These are phyloP conservation scores for Brachionus rubens DNA, from an alignment of 1,140 invertebrate genomes.

Conservation along the genomic window DNA sequence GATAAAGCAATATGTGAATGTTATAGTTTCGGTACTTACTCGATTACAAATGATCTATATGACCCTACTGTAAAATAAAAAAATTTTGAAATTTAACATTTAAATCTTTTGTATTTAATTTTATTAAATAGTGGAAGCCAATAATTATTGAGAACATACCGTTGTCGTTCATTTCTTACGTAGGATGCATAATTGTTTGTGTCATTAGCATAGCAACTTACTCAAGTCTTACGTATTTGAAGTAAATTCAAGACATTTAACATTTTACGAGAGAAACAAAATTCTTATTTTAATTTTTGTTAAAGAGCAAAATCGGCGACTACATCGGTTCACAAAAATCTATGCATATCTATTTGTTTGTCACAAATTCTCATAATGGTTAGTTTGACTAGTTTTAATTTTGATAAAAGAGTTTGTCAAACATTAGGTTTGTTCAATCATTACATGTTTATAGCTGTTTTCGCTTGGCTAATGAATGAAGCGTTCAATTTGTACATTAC, in stretches of 20 bases:
- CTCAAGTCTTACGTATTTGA: constrained; percentile 54
- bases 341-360: constrained; percentile 54
- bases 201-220: constrained; percentile 54
- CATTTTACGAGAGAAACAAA: neutral
- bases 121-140: constrained; percentile 59
- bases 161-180: constrained; percentile 58
- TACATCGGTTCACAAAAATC: constrained; percentile 57
- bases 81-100: neutral
- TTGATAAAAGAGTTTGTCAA: constrained; percentile 53
- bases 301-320: constrained; percentile 57
- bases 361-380: constrained; percentile 57
- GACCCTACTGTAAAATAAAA: constrained; percentile 33
- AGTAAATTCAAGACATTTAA: constrained; percentile 48
- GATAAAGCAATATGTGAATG: constrained; percentile 4
- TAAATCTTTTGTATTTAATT: neutral
- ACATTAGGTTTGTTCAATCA: constrained; percentile 60
- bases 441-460: constrained; percentile 61
- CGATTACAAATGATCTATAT: constrained; percentile 44
- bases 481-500: constrained; percentile 61
- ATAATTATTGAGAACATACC: constrained; percentile 53
- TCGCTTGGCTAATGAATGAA: constrained; percentile 64
- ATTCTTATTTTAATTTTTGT: neutral
- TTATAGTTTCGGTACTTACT: neutral
- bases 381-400: constrained; percentile 5
- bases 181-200: constrained; percentile 55